Evolutionary conservation across 2,797 vertebrate species (phyloP).

Genomic region (Pyrrhura leucotis): DNA sequence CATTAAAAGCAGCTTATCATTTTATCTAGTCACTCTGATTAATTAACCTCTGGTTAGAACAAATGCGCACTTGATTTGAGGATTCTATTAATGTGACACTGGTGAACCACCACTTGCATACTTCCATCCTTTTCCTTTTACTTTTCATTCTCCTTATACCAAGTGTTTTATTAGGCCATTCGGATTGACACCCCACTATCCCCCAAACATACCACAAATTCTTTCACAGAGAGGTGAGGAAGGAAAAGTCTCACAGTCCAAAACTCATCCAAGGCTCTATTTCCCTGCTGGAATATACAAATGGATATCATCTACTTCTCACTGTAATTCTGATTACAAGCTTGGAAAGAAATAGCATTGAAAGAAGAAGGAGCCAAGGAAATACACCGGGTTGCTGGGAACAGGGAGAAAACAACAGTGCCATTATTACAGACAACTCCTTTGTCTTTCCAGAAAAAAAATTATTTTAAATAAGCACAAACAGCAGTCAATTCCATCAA

Average conservation of each 20-base stretch:
- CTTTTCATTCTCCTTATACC: background rate
- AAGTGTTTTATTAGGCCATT: background rate
- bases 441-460: background rate
- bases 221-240: background rate
- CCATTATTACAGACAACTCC: background rate
- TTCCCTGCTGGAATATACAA: background rate
- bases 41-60: constrained; percentile 72
- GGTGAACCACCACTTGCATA: background rate
- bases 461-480: background rate
- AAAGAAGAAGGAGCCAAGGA: background rate
- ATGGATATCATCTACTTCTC: background rate
- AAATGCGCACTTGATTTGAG: constrained; percentile 62
- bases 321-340: constrained; percentile 8
- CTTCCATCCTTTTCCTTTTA: background rate
- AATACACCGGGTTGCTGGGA: background rate
- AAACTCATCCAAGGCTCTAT: background rate
- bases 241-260: background rate
- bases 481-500: background rate
- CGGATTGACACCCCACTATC: fast-evolving
- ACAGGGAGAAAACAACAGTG: background rate
- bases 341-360: constrained; percentile 4
- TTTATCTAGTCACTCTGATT: constrained; percentile 66
- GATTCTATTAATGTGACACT: constrained; percentile 41
- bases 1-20: constrained; percentile 72
- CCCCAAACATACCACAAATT: background rate